phyloP scores from a whole-genome alignment of 1,140 invertebrate species.

The Lycorma delicatula region DNA sequence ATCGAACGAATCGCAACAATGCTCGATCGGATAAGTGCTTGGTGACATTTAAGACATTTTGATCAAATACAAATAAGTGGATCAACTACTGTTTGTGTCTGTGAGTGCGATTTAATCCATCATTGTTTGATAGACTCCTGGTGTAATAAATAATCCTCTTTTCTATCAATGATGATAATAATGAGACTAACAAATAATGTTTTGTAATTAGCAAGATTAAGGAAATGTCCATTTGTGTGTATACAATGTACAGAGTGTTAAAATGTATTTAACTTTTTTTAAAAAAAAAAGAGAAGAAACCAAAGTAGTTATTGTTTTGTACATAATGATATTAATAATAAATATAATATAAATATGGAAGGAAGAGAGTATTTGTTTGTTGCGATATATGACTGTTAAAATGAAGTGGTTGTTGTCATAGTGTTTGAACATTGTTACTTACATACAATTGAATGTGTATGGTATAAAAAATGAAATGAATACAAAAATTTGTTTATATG shows the following conservation, averaged over 20 bases:
- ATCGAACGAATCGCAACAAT: no score
- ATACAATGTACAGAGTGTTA: constrained; percentile 20
- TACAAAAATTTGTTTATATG: not conserved
- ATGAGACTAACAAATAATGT: constrained; percentile 11
- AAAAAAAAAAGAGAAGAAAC: constrained; percentile 1
- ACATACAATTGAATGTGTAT: constrained; percentile 3
- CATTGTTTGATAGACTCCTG: not conserved
- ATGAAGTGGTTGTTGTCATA: constrained; percentile 5
- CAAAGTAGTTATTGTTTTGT: constrained; percentile 6
- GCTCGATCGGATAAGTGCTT: no score
- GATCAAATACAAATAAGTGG: no score
- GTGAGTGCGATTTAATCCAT: not conserved
- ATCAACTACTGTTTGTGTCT: no score
- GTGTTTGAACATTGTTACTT: constrained; percentile 7
- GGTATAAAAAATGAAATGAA: constrained; percentile 3
- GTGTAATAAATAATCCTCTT: not conserved
- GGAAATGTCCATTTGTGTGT: constrained; percentile 17
- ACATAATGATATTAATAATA: constrained; percentile 1
- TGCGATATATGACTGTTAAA: constrained; percentile 3
- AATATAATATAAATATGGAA: not conserved
- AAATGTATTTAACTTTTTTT: constrained; percentile 5
- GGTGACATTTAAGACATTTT: no score
- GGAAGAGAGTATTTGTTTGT: not conserved
- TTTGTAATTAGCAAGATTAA: constrained; percentile 9
- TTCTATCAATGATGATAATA: constrained; percentile 11